A percentile compares a stretch with the other conserved stretches of the same genome.
Conservation (phyloP, 1,140 invertebrate species). For the Zophobas morio region DNA sequence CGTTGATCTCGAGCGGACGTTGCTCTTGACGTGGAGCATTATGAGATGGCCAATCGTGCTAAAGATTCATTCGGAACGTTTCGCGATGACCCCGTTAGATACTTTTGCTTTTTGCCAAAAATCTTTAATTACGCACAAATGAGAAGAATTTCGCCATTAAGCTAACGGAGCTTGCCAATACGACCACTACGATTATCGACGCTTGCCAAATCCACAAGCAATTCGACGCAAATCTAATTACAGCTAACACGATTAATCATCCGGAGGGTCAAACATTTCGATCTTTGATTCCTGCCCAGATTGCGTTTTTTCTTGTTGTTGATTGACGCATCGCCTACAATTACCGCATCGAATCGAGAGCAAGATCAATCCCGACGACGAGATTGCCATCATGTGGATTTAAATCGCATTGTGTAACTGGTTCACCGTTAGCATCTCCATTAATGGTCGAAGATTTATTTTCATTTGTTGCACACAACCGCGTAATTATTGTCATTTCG, state of each 20-base stretch:
- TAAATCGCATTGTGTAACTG: slow-evolving; percentile 38
- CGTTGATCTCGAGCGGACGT: slow-evolving; percentile 59
- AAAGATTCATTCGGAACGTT: slow-evolving; percentile 6
- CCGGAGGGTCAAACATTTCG: no score
- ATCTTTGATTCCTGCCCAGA: no score
- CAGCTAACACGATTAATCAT: neutral
- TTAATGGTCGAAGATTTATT: slow-evolving; percentile 43
- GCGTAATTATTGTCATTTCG: slow-evolving; percentile 37
- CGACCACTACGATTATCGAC: neutral
- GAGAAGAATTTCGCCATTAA: neutral
- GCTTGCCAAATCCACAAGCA: neutral
- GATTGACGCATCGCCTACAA: slow-evolving; percentile 24
- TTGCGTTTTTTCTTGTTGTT: neutral
- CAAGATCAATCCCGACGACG: slow-evolving; percentile 10
- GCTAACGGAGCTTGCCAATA: neutral
- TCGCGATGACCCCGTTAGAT: slow-evolving; percentile 3
- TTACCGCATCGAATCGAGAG: slow-evolving; percentile 26
- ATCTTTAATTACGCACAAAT: slow-evolving; percentile 5
- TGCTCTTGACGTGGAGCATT: slow-evolving; percentile 55
- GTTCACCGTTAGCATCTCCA: slow-evolving; percentile 43
- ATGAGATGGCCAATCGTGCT: slow-evolving; percentile 42
- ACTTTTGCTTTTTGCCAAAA: slow-evolving; percentile 26
- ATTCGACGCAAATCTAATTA: neutral
- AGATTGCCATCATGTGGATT: slow-evolving; percentile 36
- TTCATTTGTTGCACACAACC: slow-evolving; percentile 18